Percentiles rank a stretch among this genome's conserved stretches.
phyloP scores from a whole-genome alignment of 1,140 invertebrate genomes.

The Geopemphigus sp. region DNA sequence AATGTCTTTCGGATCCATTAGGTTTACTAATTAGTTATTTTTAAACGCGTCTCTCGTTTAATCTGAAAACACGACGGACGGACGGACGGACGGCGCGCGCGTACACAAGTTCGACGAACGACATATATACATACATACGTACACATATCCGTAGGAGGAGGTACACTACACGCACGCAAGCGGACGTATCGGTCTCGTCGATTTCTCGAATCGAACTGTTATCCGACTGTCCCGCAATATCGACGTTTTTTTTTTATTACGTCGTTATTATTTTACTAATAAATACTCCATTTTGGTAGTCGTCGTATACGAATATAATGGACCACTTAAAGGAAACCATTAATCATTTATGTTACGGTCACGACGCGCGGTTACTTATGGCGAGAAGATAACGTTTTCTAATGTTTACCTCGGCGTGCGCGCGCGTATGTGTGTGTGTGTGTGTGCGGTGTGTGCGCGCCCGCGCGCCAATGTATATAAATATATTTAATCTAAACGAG shows the following conservation, averaged over 20 bases:
- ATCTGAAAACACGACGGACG: slow-evolving; percentile 14
- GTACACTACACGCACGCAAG: not conserved
- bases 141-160: no score
- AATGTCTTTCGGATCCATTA: slow-evolving; percentile 24
- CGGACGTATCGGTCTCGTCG: not conserved
- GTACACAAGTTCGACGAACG: no score
- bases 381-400: not conserved
- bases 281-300: not conserved
- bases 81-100: no score
- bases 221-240: not conserved
- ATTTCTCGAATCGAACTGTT: not conserved
- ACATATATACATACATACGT: no score
- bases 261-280: not conserved
- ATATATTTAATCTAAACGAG: no score
- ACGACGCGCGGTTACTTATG: not conserved
- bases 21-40: slow-evolving; percentile 22
- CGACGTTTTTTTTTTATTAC: not conserved
- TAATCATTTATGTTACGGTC: not conserved
- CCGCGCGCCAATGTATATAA: no score
- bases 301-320: slow-evolving; percentile 2
- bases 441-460: no score
- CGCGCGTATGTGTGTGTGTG: no score
- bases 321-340: not conserved
- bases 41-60: slow-evolving; percentile 22
- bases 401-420: slow-evolving; percentile 10